Evolutionary conservation across 2,113 vertebrate species (phyloP), one percentile per base, ranked within the genome.

Genomic region (Seriola quinqueradiata): DNA sequence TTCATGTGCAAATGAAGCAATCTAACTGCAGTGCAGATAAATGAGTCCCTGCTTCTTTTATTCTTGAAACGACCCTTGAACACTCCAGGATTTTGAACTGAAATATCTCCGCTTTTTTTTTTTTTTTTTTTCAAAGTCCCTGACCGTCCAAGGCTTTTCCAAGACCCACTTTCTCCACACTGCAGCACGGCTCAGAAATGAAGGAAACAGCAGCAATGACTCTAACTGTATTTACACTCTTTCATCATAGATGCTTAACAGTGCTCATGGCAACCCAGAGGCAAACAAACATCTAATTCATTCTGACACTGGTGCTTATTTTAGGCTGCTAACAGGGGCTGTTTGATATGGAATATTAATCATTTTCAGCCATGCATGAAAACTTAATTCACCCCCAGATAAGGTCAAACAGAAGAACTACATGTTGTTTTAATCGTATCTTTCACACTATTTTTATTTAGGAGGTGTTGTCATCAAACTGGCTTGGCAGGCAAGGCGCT

Each of bases 1-100:
- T 73, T 79, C 60, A 83, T 86, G 60, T 81, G 66, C 74, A 89
- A 84, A 89, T 84, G 48, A 87, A 82, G 81, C 70, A 70, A 81
- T 81, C 42, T 77, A 36, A 73, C 57, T 71, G 61, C 63, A 59
- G 52, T 52, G 76, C 67, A 85, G 72, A 83, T 65, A 66, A 79
- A 84, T 52, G 70, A 79, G 63, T 40, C n/a, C 13, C 40, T 69
- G 60, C 13, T 65, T 77, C 34, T 75, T 80, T 81, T 81, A 44
- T 81, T 77, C 69, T 38, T 72, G 50, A 64, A 78, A 70, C 59
- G 48, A 55, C 75, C 72, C 50, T 77, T 17, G 0, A 84, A 81
- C 69, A 70, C 50, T 66, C 60, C 0, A 1, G n/a, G 61, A 72
- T 54, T 83, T 52, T 28, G 21, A 52, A 17, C 44, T 42, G 36